Base-by-base conservation (phyloP, 1,140 invertebrate genomes). In the Anastatus disparis region DNA sequence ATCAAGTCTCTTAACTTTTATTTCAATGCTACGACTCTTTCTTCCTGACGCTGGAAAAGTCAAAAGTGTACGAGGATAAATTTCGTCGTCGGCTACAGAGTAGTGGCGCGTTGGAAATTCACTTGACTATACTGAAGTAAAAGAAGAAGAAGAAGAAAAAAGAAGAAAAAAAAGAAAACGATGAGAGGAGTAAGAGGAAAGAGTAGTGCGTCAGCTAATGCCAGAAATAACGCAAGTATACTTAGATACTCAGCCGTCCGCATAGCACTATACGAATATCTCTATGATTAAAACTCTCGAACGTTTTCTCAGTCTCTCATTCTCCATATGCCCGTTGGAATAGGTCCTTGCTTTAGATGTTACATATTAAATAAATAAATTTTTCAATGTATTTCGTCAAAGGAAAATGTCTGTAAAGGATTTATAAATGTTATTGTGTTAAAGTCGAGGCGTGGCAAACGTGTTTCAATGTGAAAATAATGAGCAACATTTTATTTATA, bases 181-280 rank as follows among this genome's bases (percentile, higher is more conserved):
- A 44, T 31, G 53, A 58, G 35, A 50, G 46, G 35, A 42, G 29
- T 15, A 29, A 22, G 71, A 66, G 55, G 53, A 38, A 17, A 27
- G 40, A 77, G 62, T 74, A 74, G 78, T 85, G 82, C 83, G 84
- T 85, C 82, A 85, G 84, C 83, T 84, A 81, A 78, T 72, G 83
- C 80, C 81, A 83, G 80, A 85, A 85, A 85, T 85, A 85, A 85
- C 84, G 76, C 70, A 81, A 81, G 80, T 85, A 85, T 83, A 85
- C 83, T 85, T 86, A 86, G 84, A 85, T 79, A 6, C 4, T 4
- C 78, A 81, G 78, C 81, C 79, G 81, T 79, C 80, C 75, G 80
- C 76, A 76, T 76, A 76, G 74, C 78, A 81, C 78, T 81, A 78
- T 46, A 44, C 46, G 44, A 69, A 66, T 59, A 22, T 50, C n/a